Evolutionary conservation across 2,113 vertebrate genomes (phyloP), one percentile per base, ranked within the genome.

Genomic region (Corydoras sp.): DNA sequence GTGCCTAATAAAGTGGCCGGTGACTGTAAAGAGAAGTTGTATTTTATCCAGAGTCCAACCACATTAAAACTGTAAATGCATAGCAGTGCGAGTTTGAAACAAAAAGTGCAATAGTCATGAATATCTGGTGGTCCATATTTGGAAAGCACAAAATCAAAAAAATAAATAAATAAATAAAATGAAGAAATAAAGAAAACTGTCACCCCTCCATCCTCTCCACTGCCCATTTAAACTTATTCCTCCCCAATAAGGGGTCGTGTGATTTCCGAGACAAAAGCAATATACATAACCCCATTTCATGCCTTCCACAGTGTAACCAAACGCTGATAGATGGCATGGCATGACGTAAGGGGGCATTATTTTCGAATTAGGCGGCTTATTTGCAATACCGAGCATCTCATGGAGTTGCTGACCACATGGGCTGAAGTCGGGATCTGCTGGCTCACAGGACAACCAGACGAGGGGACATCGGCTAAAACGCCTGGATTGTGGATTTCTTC

Each of bases 341-440:
- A 84, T 86, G 83, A 86, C 82, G 80, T 84, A 84, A 86, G 84
- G 89, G 90, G 90, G 92, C 92, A 95, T 96, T 95, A 95, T 90
- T 90, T 94, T 91, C 94, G 93, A 96, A 92, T 96, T 94, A 95
- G 92, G 81, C 77, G 86, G 70, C 82, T 76, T 82, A 95, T 97
- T 95, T 95, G 94, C 94, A 96, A 96, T 96, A 95, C 92, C 92
- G 95, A 96, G 90, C 85, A 86, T 83, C 81, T 80, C 76, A 82
- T 90, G 87, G 92, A 92, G 91, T 24, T 93, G 94, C 92, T 91
- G 93, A 92, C 92, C 92, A 90, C 89, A 91, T 88, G 80, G 68
- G 83, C 85, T 80, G 76, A 82, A 81, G 84, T 84, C 82, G 86
- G 81, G 71, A 73, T 29, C 82, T 76, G 86, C 30, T 78, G 74